Percentiles rank a stretch among this genome's conserved stretches.
Conservation (phyloP, 2,113 vertebrate species). For the Erpornis zantholeuca region DNA sequence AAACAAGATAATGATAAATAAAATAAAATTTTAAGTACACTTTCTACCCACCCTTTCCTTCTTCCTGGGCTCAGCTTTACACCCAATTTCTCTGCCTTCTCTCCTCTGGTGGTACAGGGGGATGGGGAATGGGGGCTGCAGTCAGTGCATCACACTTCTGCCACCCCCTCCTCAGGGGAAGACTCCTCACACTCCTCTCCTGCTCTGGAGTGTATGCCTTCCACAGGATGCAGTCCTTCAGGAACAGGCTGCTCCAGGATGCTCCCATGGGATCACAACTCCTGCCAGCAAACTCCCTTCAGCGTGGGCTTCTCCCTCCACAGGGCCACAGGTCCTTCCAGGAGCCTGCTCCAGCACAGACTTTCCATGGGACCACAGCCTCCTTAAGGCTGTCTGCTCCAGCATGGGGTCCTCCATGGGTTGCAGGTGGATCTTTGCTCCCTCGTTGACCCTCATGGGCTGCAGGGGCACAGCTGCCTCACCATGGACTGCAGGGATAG, state of each 20-base stretch:
- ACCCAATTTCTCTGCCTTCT: not conserved
- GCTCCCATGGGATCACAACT: not conserved
- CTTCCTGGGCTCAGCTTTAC: not conserved
- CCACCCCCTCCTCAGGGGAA: not conserved
- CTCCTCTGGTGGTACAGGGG: too few species aligned
- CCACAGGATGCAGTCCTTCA: not conserved
- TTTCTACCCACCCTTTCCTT: not conserved
- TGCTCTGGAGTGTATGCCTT: too few species aligned
- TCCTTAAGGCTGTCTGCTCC: not conserved
- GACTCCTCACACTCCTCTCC: not conserved
- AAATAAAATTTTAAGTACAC: not conserved
- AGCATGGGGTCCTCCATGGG: not conserved
- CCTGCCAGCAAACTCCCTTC: not conserved
- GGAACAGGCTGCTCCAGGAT: not conserved
- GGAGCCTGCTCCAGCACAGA: not conserved
- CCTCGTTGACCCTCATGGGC: not conserved
- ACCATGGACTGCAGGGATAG: not conserved
- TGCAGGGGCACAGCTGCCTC: not conserved
- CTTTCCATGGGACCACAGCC: not conserved
- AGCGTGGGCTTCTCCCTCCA: not conserved
- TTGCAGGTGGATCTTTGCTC: not conserved
- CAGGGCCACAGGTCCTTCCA: not conserved
- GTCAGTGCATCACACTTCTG: not conserved
- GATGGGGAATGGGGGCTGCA: not conserved
- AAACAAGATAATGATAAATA: not conserved